Conservation (phyloP, 1,140 invertebrate species). For the Teleogryllus occipitalis region DNA sequence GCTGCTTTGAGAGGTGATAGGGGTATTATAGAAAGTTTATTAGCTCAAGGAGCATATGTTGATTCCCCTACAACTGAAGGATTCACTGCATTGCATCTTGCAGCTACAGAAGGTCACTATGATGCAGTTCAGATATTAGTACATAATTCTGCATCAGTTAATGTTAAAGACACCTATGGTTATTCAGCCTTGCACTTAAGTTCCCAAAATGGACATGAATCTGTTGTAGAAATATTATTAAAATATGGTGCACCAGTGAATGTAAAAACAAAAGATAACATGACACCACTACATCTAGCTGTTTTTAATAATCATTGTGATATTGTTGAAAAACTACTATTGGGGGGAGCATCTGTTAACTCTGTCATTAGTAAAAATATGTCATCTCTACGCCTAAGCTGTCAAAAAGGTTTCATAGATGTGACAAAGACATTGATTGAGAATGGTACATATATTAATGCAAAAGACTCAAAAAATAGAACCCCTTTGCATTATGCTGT, state of each 20-base stretch:
- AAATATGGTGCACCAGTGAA: neutral
- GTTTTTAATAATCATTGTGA: neutral
- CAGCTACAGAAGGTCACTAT: constrained; percentile 17
- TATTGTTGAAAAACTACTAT: neutral
- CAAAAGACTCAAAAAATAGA: neutral
- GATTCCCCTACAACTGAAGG: neutral
- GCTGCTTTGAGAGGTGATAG: neutral
- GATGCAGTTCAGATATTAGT: neutral
- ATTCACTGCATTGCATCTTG: constrained; percentile 26
- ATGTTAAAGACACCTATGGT: neutral
- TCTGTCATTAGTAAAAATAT: neutral
- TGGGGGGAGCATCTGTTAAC: neutral
- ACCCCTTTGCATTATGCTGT: neutral
- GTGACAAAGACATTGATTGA: neutral
- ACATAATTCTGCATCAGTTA: neutral
- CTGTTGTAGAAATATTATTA: neutral
- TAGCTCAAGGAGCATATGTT: neutral
- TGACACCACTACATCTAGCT: neutral
- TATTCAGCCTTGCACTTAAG: neutral
- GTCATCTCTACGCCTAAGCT: neutral
- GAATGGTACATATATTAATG: neutral
- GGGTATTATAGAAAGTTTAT: neutral
- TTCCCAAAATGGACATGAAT: neutral
- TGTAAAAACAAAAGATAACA: neutral
- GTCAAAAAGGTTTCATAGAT: neutral